Evolutionary conservation across 2,797 vertebrate species (phyloP), one percentile per base, ranked within the genome.

Genomic region (Malacoraja senta): DNA sequence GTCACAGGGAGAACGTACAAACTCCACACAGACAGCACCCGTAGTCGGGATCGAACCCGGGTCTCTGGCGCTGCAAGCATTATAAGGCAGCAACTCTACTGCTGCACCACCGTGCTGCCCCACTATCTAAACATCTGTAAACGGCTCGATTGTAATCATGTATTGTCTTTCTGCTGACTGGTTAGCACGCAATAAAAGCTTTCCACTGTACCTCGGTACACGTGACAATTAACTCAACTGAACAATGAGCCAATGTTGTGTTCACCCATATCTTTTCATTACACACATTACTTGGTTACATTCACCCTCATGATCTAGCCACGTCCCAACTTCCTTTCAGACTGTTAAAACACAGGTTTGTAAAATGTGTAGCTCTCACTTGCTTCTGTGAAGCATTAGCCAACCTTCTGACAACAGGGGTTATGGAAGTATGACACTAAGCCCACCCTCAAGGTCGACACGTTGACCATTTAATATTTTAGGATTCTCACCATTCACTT

Each of bases 341-440:
- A 84, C 58, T 84, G 21, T n/a, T 84, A 84, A 61, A 61, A 61
- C 4, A 3, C 53, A 13, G 15, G 53, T n/a, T 84, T 84, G 15
- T 19, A 35, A 71, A 38, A 91, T 71, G 65, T n/a, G 65, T 35
- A 63, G n/a, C 84, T 32, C 32, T 68, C 71, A n/a, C 88, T 38
- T 71, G 29, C 86, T n/a, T 90, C n/a, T 91, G 35, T 38, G 63
- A 68, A 68, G 88, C 65, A 71, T 35, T 35, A 38, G 63, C 24
- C 71, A 91, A 91, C 38, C 35, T 72, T 72, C n/a, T 72, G 88
- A 91, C 88, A 91, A 21, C 15, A 21, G 71, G n/a, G 65, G 38
- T 24, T 91, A 72, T 35, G 65, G 71, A 71, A 91, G 71, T 71
- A 71, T 32, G 71, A 68, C 38, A 71, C 71, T 24, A 44, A 91